Conservation (phyloP, 2,888 invertebrate genomes). For the Dicycla oo region DNA sequence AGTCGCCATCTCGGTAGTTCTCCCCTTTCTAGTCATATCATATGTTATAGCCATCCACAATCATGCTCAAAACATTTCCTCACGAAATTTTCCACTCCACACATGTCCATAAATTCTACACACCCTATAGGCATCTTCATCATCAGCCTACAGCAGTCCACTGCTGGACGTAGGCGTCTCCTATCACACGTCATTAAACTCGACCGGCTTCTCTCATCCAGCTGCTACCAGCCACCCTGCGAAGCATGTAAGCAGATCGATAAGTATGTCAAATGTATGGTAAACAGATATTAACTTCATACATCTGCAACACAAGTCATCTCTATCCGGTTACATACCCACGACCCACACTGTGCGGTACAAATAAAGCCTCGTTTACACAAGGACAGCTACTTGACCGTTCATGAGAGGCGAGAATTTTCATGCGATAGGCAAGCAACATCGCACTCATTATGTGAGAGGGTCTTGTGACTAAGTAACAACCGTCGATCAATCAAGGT, state of each 20-base stretch:
- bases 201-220: no score
- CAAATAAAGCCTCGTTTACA: constrained; percentile 8
- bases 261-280: no score
- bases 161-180: not conserved
- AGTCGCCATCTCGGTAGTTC: no score
- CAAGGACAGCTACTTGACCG: not conserved
- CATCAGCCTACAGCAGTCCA: not conserved
- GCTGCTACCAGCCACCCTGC: not conserved
- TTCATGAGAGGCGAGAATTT: not conserved
- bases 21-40: no score
- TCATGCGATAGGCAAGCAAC: not conserved
- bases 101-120: no score
- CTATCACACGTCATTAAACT: not conserved
- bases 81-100: no score
- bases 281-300: not conserved
- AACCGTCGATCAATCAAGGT: not conserved
- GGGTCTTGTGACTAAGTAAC: not conserved
- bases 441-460: not conserved
- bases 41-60: no score
- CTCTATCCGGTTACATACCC: constrained; percentile 10
- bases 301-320: not conserved
- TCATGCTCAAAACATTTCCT: no score
- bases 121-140: no score
- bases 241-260: not conserved
- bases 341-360: not conserved